Evolutionary conservation across 2,797 vertebrate genomes (phyloP).

Genomic region (Benthosema pterotum): DNA sequence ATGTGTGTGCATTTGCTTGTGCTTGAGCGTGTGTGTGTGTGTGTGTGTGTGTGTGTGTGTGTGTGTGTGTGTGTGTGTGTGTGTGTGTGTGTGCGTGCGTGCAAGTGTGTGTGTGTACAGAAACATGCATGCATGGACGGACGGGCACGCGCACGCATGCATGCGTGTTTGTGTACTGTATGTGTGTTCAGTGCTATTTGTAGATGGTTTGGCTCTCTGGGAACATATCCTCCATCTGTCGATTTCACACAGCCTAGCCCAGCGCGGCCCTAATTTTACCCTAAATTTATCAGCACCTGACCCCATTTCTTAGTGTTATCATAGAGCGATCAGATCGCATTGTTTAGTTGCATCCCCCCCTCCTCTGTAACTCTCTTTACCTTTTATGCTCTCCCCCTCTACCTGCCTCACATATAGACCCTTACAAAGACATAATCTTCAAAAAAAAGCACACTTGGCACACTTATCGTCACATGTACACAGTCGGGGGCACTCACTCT

Average conservation of each 20-base stretch:
- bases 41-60: conserved; percentile 8
- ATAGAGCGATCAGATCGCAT: conserved; percentile 47
- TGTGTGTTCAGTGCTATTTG: conserved; percentile 71
- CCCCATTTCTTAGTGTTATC: conserved; percentile 54
- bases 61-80: conserved; percentile 42
- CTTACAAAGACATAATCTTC: conserved; percentile 42
- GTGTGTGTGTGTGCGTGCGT: conserved; percentile 36
- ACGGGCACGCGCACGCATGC: conserved; percentile 12
- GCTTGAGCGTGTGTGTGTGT: conserved; percentile 14
- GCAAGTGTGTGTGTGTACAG: conserved; percentile 7
- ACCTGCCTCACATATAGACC: background rate
- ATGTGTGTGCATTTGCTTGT: conserved; percentile 42
- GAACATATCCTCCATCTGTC: conserved; percentile 80
- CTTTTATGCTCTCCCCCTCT: background rate
- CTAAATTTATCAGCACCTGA: conserved; percentile 71
- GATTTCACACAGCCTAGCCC: conserved; percentile 51
- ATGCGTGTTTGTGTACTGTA: conserved; percentile 28
- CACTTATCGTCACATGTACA: conserved; percentile 39
- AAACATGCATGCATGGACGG: no score
- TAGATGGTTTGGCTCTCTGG: conserved; percentile 74
- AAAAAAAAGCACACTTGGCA: conserved; percentile 19
- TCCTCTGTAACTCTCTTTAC: conserved; percentile 3
- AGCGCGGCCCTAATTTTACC: conserved; percentile 65
- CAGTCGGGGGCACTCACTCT: conserved; percentile 45
- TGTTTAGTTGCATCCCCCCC: conserved; percentile 30